phyloP scores from a whole-genome alignment of 2,888 invertebrate genomes.

The Vandiemenella viatica region DNA sequence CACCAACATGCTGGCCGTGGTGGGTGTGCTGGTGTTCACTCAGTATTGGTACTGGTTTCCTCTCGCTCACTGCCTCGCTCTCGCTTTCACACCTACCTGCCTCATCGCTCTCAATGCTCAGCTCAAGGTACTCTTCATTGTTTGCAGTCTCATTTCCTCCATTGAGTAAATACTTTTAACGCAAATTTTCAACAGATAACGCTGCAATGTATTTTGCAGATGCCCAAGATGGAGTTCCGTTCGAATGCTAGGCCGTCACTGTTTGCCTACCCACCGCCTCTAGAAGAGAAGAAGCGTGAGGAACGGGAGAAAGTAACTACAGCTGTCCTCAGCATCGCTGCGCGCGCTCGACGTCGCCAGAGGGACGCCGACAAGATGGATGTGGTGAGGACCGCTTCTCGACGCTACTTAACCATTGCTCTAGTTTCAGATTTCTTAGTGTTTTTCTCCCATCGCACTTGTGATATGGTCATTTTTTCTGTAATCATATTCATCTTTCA shows the following conservation, averaged over 20 bases:
- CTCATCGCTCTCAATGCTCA: constrained; percentile 88
- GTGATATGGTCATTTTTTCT: too few species aligned
- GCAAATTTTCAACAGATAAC: too few species aligned
- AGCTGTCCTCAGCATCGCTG: constrained; percentile 92
- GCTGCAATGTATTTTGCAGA: constrained; percentile 36
- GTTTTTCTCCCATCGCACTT: too few species aligned
- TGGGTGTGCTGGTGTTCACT: constrained; percentile 91
- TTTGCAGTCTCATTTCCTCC: too few species aligned
- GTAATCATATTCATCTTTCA: too few species aligned
- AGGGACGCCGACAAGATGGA: constrained; percentile 64
- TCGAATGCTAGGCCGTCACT: constrained; percentile 88
- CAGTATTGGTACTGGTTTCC: constrained; percentile 99
- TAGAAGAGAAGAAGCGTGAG: constrained; percentile 97
- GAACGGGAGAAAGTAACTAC: constrained; percentile 96
- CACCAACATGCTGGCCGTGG: constrained; percentile 92
- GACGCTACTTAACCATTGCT: too few species aligned
- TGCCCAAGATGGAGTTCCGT: constrained; percentile 83
- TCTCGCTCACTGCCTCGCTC: constrained; percentile 81
- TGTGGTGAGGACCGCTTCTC: constrained; percentile 38
- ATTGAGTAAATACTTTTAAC: too few species aligned
- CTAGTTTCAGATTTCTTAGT: too few species aligned
- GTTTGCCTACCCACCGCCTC: constrained; percentile 90
- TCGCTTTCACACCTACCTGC: constrained; percentile 93
- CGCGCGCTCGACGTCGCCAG: constrained; percentile 76
- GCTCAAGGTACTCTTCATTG: constrained; percentile 56